These are phyloP conservation scores for Rousettus madagascariensis DNA, from an alignment of 2,797 vertebrate genomes.

Conservation along the genomic window DNA sequence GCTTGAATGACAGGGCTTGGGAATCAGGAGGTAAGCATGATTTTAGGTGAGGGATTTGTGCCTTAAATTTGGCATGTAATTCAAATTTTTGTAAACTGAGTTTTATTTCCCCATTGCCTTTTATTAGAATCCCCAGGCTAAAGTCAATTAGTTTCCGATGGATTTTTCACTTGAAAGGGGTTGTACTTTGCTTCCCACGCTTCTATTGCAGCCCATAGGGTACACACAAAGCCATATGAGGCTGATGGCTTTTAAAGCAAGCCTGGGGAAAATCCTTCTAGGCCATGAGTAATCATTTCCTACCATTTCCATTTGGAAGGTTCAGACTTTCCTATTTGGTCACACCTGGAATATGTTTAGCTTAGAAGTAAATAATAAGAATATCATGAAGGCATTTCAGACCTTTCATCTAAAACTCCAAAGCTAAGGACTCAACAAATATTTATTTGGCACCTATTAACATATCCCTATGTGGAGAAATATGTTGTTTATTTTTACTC, in stretches of 20 bases:
- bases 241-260: neutral
- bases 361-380: neutral
- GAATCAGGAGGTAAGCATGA: neutral
- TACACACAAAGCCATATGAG: rapidly evolving
- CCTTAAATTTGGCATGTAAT: neutral
- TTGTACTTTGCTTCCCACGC: neutral
- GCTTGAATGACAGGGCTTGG: neutral
- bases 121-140: neutral
- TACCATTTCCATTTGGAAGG: conserved; percentile 1
- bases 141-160: neutral
- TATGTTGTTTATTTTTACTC: neutral
- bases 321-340: neutral
- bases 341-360: neutral
- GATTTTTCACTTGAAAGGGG: neutral
- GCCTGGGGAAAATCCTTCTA: neutral
- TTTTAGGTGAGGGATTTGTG: neutral
- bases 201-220: neutral
- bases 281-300: neutral
- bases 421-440: neutral
- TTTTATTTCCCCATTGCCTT: neutral
- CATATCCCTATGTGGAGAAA: neutral
- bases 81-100: neutral
- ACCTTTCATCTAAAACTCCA: conserved; percentile 1
- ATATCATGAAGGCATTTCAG: neutral
- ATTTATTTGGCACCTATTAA: neutral